Evolutionary conservation across 2,113 vertebrate genomes (phyloP), one percentile per base, ranked within the genome.

Genomic region (Saguinus midas): DNA sequence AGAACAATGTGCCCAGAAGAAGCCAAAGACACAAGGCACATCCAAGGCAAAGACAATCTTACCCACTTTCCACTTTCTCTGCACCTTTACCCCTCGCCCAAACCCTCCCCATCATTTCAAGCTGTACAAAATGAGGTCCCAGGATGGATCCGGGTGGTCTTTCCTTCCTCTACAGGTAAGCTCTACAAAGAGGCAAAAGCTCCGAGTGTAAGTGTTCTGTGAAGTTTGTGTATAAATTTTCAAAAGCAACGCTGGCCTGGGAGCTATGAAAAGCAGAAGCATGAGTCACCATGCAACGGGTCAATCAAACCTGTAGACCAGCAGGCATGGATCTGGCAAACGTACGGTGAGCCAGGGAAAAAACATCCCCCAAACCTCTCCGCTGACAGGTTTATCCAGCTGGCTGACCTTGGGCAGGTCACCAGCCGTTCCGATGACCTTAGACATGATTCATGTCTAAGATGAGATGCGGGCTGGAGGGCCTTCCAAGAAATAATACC

Each of bases 1-100:
- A 64, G 90, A 97, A 96, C 97, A 92, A 94, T 40, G 87, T 87
- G 86, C 90, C 68, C 84, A 61, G 79, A 32, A 93, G 73, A 79
- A 90, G 29, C 91, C 72, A 64, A 52, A 87, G 45, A 89, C 55
- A 78, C 83, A 57, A 81, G 76, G 45, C 73, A 29, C 1, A 40
- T 13, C 8, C 27, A 21, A 92, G 27, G 90, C 82, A 70, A 94
- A 85, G 20, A 55, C 20, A 50, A 95, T 29, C 25, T 48, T 55
- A 35, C 23, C 40, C 9, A 37, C 87, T 64, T 83, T 32, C 11
- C 27, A 85, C 35, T 58, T 61, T 66, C 43, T 55, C 76, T 29
- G 78, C 16, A 82, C 18, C 40, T 94, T 81, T 37, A 48, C 20
- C 70, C 23, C 32, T 18, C n/a, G 27, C 45, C 25, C 17, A 29